Base-by-base conservation (phyloP, 2,113 vertebrate species). In the Anas platyrhynchos region DNA sequence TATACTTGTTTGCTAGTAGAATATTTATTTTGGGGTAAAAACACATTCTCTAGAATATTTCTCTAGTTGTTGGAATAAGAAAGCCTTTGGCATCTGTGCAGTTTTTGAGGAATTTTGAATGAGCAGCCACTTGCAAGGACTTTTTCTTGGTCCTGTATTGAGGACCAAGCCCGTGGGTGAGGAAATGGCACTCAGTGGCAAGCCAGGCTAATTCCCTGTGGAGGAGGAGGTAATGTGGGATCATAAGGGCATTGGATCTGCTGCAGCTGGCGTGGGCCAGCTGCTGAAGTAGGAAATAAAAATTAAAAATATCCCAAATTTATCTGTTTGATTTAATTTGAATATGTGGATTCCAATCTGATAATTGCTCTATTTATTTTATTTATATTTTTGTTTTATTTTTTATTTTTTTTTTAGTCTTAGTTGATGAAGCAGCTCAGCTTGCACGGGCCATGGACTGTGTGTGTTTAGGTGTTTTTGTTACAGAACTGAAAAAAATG, bases 361-460 rank as follows among this genome's bases (percentile, higher is more conserved):
- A 18, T 66, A 56, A 31, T 43, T 34, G 4, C 4, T 65, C 4
- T 31, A 9, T 72, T 59, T 50, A 31, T 68, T 84, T 80, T 77
- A 22, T 55, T 15, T 59, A 36, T 7, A 0, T 1, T 82, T 75
- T 86, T 3, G 1, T 8, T 62, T 41, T 48, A 23, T 26, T 79
- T 83, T 3, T 1, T 5, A n/a, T n/a, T n/a, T 67, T 41, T 9
- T 48, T 27, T 29, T 29, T 26, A 44, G 13, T 17, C 6, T 34
- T 11, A 1, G 3, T 17, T 11, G 43, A 23, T 44, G 43, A 68
- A 76, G 36, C 31, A 55, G 15, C 31, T 72, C 59, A 41, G 26
- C 67, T 67, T 7, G 16, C 1, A 0, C 32, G 25, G 32, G 12
- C 32, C 23, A 5, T 13, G 21, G 29, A 21, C 25, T 3, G 0